phyloP scores from a whole-genome alignment of 2,797 vertebrate genomes.

The Champsocephalus gunnari region DNA sequence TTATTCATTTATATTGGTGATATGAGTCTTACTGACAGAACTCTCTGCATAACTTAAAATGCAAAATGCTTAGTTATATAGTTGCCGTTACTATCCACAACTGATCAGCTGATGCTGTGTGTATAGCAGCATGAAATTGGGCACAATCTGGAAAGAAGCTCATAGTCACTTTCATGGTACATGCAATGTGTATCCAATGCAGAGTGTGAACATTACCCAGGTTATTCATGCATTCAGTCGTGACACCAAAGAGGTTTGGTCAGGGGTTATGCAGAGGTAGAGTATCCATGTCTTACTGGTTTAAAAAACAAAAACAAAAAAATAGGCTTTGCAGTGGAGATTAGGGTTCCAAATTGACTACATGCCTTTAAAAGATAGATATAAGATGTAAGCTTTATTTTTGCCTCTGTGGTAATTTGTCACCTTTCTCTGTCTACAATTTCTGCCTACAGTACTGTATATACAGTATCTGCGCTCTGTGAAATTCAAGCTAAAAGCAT shows the following conservation, averaged over 20 bases:
- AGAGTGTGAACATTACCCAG: constrained; percentile 79
- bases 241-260: constrained; percentile 74
- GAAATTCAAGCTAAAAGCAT: neutral
- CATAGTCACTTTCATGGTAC: constrained; percentile 82
- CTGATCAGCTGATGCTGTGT: constrained; percentile 76
- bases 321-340: constrained; percentile 2
- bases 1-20: neutral
- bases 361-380: neutral
- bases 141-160: constrained; percentile 82
- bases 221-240: constrained; percentile 79
- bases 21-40: neutral
- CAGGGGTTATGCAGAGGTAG: constrained; percentile 74
- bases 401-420: neutral
- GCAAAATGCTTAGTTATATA: constrained; percentile 18
- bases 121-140: constrained; percentile 82
- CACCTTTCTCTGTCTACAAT: neutral
- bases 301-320: constrained; percentile 2
- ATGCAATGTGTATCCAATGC: constrained; percentile 78
- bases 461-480: neutral
- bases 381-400: neutral
- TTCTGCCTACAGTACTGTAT: neutral
- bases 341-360: constrained; percentile 5
- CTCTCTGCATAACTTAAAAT: constrained; percentile 16
- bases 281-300: constrained; percentile 45
- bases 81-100: constrained; percentile 19